Evolutionary conservation across 2,113 vertebrate genomes (phyloP), one percentile per base, ranked within the genome.

Genomic region (Epinephelus cyanopodus): DNA sequence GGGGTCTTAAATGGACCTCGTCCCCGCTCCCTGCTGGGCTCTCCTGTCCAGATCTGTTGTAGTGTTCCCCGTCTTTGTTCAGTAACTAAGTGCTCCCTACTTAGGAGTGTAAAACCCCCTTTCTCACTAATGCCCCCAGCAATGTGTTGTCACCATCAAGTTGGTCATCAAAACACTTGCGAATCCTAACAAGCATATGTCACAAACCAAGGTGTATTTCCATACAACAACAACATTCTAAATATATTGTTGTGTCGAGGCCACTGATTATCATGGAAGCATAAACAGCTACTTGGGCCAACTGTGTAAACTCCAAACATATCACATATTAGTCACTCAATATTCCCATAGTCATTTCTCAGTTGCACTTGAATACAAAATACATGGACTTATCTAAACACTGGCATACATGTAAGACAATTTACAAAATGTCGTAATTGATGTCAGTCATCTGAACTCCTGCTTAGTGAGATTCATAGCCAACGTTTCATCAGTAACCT

Each of bases 401-500:
- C 69, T 60, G 76, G 18, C n/a, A 42, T 15, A 78, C 19, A 19
- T 8, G 10, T 71, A 42, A 77, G 66, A 83, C 47, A 23, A 70
- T 80, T 80, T 79, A 87, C 64, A 89, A 79, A 79, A 74, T 23
- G 57, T 79, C 67, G 65, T 25, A 58, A 83, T 7, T 74, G 42
- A 73, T 52, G 42, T 86, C 79, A 69, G 62, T 77, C 74, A 29
- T 15, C 39, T 52, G 37, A 61, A 68, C 33, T 62, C 67, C 47
- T 69, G 18, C 33, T 72, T 19, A 63, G 33, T 61, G 47, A 90
- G 93, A 90, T 92, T 95, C 94, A 94, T 83, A 47, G 90, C 93
- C 94, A 90, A 90, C 87, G 25, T 50, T 74, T 87, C 74, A 87
- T 91, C 57, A 66, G 83, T 80, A 67, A 81, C 77, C 67, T 50